Evolutionary conservation across 2,888 invertebrate species (phyloP).

Genomic region (Tanytarsus gracilentus): DNA sequence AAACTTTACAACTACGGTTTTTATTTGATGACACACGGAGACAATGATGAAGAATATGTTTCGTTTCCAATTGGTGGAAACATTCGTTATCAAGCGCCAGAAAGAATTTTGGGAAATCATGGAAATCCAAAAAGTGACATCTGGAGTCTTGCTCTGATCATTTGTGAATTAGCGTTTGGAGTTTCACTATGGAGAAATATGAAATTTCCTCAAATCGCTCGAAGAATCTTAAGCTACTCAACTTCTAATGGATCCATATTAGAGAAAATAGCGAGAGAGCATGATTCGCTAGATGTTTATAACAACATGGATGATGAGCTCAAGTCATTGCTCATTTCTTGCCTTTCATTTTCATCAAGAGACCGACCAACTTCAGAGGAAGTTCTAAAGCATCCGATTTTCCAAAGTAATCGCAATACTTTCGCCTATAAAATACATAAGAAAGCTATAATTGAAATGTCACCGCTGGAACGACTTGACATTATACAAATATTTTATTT

Average conservation of each 20-base stretch:
- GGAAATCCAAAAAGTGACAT: constrained; percentile 76
- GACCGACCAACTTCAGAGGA: constrained; percentile 52
- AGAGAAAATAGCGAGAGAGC: constrained; percentile 69
- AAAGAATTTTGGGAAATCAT: constrained; percentile 58
- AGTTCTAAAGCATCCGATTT: constrained; percentile 49
- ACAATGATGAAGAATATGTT: constrained; percentile 69
- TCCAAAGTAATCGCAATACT: constrained; percentile 43
- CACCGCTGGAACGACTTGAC: constrained; percentile 42
- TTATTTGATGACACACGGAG: constrained; percentile 66
- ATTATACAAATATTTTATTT: constrained; percentile 71
- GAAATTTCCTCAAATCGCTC: constrained; percentile 60
- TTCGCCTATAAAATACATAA: constrained; percentile 36
- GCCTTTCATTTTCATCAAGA: constrained; percentile 58
- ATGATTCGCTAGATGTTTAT: constrained; percentile 55
- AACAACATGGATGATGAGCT: constrained; percentile 38
- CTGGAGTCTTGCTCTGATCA: constrained; percentile 89
- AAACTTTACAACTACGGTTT: constrained; percentile 91
- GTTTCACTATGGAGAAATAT: constrained; percentile 61
- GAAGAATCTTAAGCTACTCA: constrained; percentile 58
- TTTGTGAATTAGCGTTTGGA: constrained; percentile 68
- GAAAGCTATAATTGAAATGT: constrained; percentile 38
- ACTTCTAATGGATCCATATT: constrained; percentile 43
- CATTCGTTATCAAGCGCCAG: constrained; percentile 72
- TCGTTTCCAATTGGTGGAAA: constrained; percentile 73
- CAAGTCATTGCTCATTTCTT: constrained; percentile 57